Base-by-base conservation (phyloP, 2,797 vertebrate species). In the Darevskia mixta region DNA sequence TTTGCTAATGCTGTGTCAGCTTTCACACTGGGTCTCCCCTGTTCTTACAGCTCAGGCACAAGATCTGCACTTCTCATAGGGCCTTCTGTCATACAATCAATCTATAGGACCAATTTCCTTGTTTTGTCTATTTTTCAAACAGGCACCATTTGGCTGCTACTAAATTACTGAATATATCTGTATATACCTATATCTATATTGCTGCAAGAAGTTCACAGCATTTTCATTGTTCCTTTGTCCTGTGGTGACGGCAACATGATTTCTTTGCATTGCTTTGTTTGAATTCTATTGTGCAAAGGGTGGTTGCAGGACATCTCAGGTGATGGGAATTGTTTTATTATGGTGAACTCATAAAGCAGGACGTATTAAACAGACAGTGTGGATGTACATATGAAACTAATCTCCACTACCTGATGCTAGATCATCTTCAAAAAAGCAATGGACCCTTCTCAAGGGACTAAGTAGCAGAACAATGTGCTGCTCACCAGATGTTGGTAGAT, bases 21-120 rank as follows among this genome's bases (percentile, higher is more conserved):
- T 91, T 92, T 94, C 93, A 78, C 92, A 92, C 91, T 88, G 94
- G 93, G 92, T 83, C 92, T 83, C 90, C 90, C 79, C 83, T 95
- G 94, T 95, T 94, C 94, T 94, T 95, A 92, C 91, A 94, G 93
- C 91, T 95, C 92, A 94, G 94, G 93, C 94, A 95, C 93, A 93
- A 96, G 95, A 85, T 94, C 92, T 73, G 87, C 87, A 94, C 90
- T 93, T 87, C 80, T 55, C 83, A 86, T 83, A 91, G 78, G 92
- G 43, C 38, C 87, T 88, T 92, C 83, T 90, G 85, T 91, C 89
- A 83, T 25, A 58, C 32, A 81, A 86, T 35, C 79, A 91, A 88
- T 92, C 93, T 94, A 90, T 86, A 85, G 94, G 61, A 49, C 13
- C 3, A 67, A 85, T 72, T 86, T 89, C 82, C 84, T 45, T 67